phyloP scores from a whole-genome alignment of 2,888 invertebrate genomes.

The Heliconius aoede region DNA sequence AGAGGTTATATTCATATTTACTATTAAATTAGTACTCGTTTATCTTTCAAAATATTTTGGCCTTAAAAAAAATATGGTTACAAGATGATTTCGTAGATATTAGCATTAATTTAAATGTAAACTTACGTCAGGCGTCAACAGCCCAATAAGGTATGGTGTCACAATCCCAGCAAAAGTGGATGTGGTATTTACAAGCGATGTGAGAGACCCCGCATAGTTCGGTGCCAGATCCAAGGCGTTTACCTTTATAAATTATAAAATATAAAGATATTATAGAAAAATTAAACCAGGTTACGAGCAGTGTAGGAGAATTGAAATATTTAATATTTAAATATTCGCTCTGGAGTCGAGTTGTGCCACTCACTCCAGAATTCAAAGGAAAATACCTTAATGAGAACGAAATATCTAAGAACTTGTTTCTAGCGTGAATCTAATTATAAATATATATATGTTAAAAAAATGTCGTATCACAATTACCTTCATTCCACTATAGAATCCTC shows the following conservation, averaged over 20 bases:
- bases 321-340: no score
- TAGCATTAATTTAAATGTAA: slow-evolving; percentile 34
- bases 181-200: slow-evolving; percentile 86
- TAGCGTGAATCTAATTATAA: no score
- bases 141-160: slow-evolving; percentile 85
- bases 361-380: no score
- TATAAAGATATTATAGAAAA: no score
- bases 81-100: slow-evolving; percentile 34
- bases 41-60: background rate
- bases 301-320: no score
- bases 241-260: slow-evolving; percentile 64
- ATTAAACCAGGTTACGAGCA: no score
- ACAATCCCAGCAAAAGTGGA: slow-evolving; percentile 86
- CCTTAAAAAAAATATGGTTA: background rate
- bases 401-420: no score
- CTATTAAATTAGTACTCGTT: background rate
- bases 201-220: slow-evolving; percentile 86
- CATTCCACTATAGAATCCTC: slow-evolving; percentile 88
- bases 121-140: slow-evolving; percentile 85
- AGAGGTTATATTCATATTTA: background rate
- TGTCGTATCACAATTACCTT: slow-evolving; percentile 66
- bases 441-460: background rate
- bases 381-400: no score
- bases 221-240: slow-evolving; percentile 86
- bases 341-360: no score